Conservation (phyloP, 1,140 invertebrate species). For the Dendrolimus kikuchii region DNA sequence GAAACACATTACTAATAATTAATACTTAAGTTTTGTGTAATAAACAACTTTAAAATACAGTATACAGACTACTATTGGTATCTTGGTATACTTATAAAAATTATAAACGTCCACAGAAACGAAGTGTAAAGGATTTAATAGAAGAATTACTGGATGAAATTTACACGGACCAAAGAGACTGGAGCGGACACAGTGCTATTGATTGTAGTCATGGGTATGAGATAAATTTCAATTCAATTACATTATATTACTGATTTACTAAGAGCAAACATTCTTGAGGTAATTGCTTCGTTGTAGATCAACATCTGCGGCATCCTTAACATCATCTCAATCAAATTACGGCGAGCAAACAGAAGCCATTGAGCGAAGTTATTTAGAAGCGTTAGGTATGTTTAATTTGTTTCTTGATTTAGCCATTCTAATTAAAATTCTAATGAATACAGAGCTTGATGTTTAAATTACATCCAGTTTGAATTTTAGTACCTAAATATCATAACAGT, state of each 20-base stretch:
- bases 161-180: slow-evolving; percentile 46
- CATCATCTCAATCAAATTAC: slow-evolving; percentile 44
- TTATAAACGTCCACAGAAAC: slow-evolving; percentile 39
- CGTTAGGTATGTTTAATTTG: slow-evolving; percentile 29
- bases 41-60: too few relatives aligned
- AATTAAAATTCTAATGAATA: too few relatives aligned
- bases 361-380: slow-evolving; percentile 50
- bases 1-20: too few relatives aligned
- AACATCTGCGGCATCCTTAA: slow-evolving; percentile 41
- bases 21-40: too few relatives aligned
- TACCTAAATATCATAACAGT: too few relatives aligned
- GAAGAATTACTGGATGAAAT: slow-evolving; percentile 61
- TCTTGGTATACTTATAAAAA: too few relatives aligned
- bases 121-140: slow-evolving; percentile 63
- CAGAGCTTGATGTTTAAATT: too few relatives aligned
- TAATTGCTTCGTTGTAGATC: slow-evolving; percentile 28
- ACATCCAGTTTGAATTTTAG: too few relatives aligned
- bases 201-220: slow-evolving; percentile 57
- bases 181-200: slow-evolving; percentile 41
- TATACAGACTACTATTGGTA: too few relatives aligned
- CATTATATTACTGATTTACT: neutral
- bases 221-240: too few relatives aligned
- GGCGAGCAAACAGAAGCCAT: slow-evolving; percentile 45
- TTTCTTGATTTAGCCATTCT: too few relatives aligned
- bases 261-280: slow-evolving; percentile 1